Base-by-base conservation (phyloP, 2,797 vertebrate genomes). In the Florisuga fusca region DNA sequence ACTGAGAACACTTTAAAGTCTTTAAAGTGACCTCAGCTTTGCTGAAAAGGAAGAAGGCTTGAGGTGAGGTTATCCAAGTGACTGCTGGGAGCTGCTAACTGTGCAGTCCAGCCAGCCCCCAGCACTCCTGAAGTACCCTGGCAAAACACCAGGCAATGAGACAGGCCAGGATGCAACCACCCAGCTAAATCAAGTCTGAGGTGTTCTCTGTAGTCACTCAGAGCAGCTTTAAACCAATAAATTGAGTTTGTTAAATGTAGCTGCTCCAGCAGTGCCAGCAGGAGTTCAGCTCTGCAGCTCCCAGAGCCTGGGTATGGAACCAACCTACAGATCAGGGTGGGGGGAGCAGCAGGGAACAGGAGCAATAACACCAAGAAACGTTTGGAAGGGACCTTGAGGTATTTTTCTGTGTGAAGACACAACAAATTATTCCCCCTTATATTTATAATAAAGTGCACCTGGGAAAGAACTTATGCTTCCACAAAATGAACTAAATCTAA, bases 271-370 rank as follows among this genome's bases (percentile, higher is more conserved):
- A 79, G 78, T 73, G 87, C 81, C 75, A 87, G 19, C 1, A 1
- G 61, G 61, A 94, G 29, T 12, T 31, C 90, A 81, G 6, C 9
- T 8, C 46, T 9, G 43, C 2, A 16, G 33, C 22, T n/a, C 75
- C 19, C 64, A 61, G 57, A 61, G 57, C 74, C 22, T n/a, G 31
- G 12, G 8, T 27, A 50, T 3, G 43, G 58, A 67, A 83, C 72
- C 13, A 74, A 4, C 0, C 0, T 2, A 27, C 19, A 51, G 31
- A 41, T 1, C 1, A 0, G 10, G 34, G 12, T 3, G 1, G 15
- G 8, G 29, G 29, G 53, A 20, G 27, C 27, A 31, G 48, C 33
- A 73, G 31, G 43, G n/a, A 72, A 63, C 1, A 25, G 41, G 13
- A 58, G 27, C 27, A 61, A 41, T 0, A 77, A n/a, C 69, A 73